Base-by-base conservation (phyloP, 2,797 vertebrate genomes). In the Gadopsis bispinosus region DNA sequence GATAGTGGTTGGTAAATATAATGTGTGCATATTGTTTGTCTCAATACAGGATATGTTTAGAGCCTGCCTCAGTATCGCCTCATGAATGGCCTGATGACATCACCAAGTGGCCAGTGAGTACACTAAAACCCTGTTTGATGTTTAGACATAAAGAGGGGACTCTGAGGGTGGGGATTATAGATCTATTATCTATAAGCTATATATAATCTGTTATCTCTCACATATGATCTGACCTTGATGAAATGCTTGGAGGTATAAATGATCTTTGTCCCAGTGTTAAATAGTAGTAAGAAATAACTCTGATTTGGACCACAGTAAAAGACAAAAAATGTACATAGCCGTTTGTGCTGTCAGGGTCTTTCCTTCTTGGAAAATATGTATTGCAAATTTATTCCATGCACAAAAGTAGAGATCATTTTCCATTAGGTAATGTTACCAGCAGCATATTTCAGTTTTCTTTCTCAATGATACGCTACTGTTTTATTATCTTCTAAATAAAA, bases 71-170 rank as follows among this genome's bases (percentile, higher is more conserved):
- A 0, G 97, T 96, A 81, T 92, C 96, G 5, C 98, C 98, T 0
- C 98, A 99, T 0, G 97, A 99, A 84, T 99, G 98, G 98, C 96
- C 98, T 0, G 98, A 99, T 88, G 98, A 99, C 92, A 99, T 99
- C 95, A 99, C 97, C 88, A 97, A 97, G 83, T 99, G 98, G 98
- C 98, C 98, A 66, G 98, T 99, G 90, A 96, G 98, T 95, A 50
- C 53, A 43, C 6, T 61, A 1, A 59, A 81, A 59, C 3, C 0
- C 11, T 3, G 0, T 59, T 3, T 69, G 20, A 3, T 48, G 16
- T 50, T 60, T 22, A 69, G 3, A 43, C 37, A 26, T 50, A 35
- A 29, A 58, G 26, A 58, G 7, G 33, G 59, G 16, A 33, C 17
- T 58, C 11, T 0, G 20, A 47, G 11, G 20, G 12, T 22, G 47